Evolutionary conservation across 2,888 invertebrate species (phyloP), one percentile per base, ranked within the genome.

Genomic region (Stenodera caucasica): DNA sequence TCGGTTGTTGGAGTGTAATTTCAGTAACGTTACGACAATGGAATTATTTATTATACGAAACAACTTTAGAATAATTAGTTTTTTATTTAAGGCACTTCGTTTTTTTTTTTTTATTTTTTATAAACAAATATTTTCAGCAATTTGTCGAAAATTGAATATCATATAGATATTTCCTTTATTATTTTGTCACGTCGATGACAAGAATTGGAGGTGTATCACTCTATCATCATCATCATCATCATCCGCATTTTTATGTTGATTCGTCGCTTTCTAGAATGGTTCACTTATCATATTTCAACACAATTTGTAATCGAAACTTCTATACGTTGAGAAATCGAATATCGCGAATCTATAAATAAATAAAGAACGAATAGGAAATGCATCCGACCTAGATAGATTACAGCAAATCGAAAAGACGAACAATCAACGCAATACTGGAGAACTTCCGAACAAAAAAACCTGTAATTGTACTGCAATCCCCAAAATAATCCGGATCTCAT

Each of bases 1-100:
- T 63, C 37, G 37, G 37, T n/a, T 40, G 37, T 40, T 40, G 37
- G 18, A 40, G 37, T 40, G 53, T 40, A 40, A 40, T 40, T 40
- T 40, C 18, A 40, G 37, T 15, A 15, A 40, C 37, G 37, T 40
- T 40, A 40, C 37, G 37, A 15, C 37, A 40, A 40, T 40, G 18
- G 37, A 40, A 40, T 40, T 40, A 40, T 40, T 40, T 40, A 40
- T 40, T 40, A 40, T 40, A 40, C 37, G 18, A 15, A 40, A 40
- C 37, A 11, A 40, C 37, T 15, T 40, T 18, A 40, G 37, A 40
- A 18, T 40, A 40, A 40, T 40, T 40, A 40, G 15, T 7, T 40
- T 40, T 40, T 15, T n/a, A n/a, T n/a, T n/a, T n/a, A n/a, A n/a
- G n/a, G n/a, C n/a, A n/a, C n/a, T n/a, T n/a, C n/a, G n/a, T n/a